Evolutionary conservation across 2,888 invertebrate species (phyloP), one percentile per base, ranked within the genome.

Genomic region (Nysson spinosus): DNA sequence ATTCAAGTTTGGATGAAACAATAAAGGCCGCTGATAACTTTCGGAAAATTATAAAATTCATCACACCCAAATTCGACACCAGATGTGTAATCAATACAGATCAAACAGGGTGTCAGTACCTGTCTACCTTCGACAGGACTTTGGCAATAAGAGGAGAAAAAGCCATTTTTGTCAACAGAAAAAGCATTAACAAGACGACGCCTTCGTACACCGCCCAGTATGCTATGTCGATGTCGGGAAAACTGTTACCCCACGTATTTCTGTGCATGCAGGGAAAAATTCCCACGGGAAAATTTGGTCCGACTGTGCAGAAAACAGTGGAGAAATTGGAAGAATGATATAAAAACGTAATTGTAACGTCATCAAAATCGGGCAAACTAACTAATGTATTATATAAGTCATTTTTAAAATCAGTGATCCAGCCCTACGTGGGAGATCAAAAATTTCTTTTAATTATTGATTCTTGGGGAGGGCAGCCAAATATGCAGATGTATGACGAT

Each of bases 141-240:
- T 34, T 65, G 4, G 43, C 42, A 39, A 17, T 44, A 14, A 43
- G 4, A 49, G 24, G 47, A 20, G 20, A 5, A 47, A 74, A 64
- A 67, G 17, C 54, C 2, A n/a, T 69, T 14, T 52, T 62, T 34
- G 58, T 64, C 2, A 47, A 58, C 5, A 24, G 28, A 34, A 35
- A 47, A 55, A 64, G 61, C 34, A 34, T 50, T 11, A 69, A 69
- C 47, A 70, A 69, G 51, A 49, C 57, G 5, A 70, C 60, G 0
- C 68, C 66, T 47, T 62, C 63, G 17, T 70, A 75, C 34, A 72
- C 73, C n/a, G 68, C 68, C 3, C 63, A 75, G 37, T 74, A 74
- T 49, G 20, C 49, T 32, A 40, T 61, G 0, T 69, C 69, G 2
- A 30, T 49, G 28, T 63, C 61, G 14, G 66, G 62, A 19, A 40